These are phyloP conservation scores for Acanthurus lineatus DNA, from an alignment of 2,797 vertebrate genomes.

Conservation along the genomic window DNA sequence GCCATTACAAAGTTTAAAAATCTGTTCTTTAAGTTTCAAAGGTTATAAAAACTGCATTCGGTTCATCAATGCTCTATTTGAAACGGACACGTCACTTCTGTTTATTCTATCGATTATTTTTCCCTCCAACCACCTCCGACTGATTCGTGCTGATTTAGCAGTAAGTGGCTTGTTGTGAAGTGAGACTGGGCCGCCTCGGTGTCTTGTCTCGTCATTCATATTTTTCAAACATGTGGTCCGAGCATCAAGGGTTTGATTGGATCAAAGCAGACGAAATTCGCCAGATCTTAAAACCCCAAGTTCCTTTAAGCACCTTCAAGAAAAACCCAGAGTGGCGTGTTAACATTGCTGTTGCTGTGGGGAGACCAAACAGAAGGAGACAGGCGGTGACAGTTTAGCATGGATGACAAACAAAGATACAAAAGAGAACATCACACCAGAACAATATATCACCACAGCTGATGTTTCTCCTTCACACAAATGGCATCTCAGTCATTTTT, in stretches of 20 bases:
- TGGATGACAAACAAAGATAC: slow-evolving; percentile 80
- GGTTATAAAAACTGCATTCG: neutral
- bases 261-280: slow-evolving; percentile 68
- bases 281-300: slow-evolving; percentile 61
- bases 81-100: neutral
- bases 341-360: slow-evolving; percentile 65
- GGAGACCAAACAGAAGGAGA: slow-evolving; percentile 75
- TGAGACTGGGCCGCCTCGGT: slow-evolving; percentile 29
- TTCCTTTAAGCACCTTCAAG: slow-evolving; percentile 71
- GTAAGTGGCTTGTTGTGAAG: slow-evolving; percentile 34
- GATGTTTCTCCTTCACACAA: slow-evolving; percentile 84
- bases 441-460: slow-evolving; percentile 79
- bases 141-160: slow-evolving; percentile 37
- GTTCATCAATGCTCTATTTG: neutral
- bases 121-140: neutral
- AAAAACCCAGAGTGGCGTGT: slow-evolving; percentile 62
- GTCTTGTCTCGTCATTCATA: slow-evolving; percentile 57
- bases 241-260: slow-evolving; percentile 50
- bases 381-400: slow-evolving; percentile 78
- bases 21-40: neutral
- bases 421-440: slow-evolving; percentile 79
- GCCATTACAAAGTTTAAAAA: neutral
- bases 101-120: neutral
- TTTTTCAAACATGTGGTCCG: slow-evolving; percentile 52
- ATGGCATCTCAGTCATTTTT: slow-evolving; percentile 83